Evolutionary conservation across 2,797 vertebrate species (phyloP), one percentile per base, ranked within the genome.

Genomic region (Notolabrus celidotus): DNA sequence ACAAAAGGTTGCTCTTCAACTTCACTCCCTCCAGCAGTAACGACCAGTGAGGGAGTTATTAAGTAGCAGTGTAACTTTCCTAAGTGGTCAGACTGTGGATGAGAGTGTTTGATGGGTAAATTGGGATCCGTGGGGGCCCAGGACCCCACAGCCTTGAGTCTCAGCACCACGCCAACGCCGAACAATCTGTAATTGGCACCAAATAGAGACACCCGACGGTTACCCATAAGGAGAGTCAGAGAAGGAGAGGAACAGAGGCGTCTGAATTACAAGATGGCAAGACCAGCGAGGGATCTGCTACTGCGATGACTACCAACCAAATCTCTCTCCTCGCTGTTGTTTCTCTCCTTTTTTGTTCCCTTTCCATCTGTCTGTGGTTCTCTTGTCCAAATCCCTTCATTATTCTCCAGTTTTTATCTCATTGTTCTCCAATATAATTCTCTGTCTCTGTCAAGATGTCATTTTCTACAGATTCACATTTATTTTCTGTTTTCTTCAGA

Each of bases 181-280:
- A 86, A 81, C 87, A 88, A 91, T 89, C 84, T 88, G 79, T 91
- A 91, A 90, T 87, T 91, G 90, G 88, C 87, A 87, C 84, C 85
- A 83, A 76, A 86, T 88, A 67, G 87, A 82, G 85, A 84, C 79
- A 69, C 80, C 88, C 78, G 11, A 77, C 86, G 78, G 86, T 86
- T 85, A 65, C 76, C 86, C 79, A 71, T 83, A 82, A 66, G 79
- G 83, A 71, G 70, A 82, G 75, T 60, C 63, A 77, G 73, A 58
- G 72, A 73, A 69, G 38, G 79, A 83, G 59, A 71, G 70, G 64
- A 83, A 79, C 64, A 85, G 80, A 86, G 66, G 53, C 70, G 51
- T 46, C 64, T 71, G 67, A 78, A 67, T 67, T 67, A 72, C 63
- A 74, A 80, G 74, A 87, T 87, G 67, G 76, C 69, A 75, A 62